Percentiles rank a stretch among this genome's conserved stretches.
These are phyloP conservation scores for Lerema accius DNA, from an alignment of 1,140 invertebrate genomes.

Conservation along the genomic window DNA sequence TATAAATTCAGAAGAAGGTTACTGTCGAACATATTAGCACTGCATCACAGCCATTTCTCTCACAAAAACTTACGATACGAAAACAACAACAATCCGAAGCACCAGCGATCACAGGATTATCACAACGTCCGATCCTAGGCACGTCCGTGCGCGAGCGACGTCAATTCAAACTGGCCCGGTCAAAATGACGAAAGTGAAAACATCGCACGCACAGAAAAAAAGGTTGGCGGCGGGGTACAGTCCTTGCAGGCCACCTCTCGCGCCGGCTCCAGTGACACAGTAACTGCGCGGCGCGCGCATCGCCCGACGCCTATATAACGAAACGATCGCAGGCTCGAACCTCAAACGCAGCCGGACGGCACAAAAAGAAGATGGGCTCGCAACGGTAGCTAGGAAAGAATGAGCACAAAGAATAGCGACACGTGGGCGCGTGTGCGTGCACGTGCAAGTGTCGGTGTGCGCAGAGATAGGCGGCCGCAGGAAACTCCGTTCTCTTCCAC, in stretches of 20 bases:
- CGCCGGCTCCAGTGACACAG: slow-evolving; percentile 79
- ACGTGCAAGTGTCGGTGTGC: slow-evolving; percentile 70
- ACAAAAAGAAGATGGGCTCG: slow-evolving; percentile 76
- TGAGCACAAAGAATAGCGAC: slow-evolving; percentile 74
- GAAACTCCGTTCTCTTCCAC: slow-evolving; percentile 84
- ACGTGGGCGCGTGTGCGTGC: slow-evolving; percentile 76
- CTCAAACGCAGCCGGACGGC: slow-evolving; percentile 71
- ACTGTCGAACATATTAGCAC: slow-evolving; percentile 81
- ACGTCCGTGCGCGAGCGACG: slow-evolving; percentile 81
- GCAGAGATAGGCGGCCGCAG: slow-evolving; percentile 80
- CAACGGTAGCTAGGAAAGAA: slow-evolving; percentile 75
- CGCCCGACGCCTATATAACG: slow-evolving; percentile 79
- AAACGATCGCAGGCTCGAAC: slow-evolving; percentile 65
- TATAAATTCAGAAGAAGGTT: slow-evolving; percentile 79
- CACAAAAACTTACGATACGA: slow-evolving; percentile 60
- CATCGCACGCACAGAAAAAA: slow-evolving; percentile 82
- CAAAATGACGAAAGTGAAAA: slow-evolving; percentile 83
- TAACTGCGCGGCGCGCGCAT: slow-evolving; percentile 76
- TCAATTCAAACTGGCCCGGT: slow-evolving; percentile 80
- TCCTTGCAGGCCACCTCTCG: slow-evolving; percentile 80
- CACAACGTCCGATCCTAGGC: slow-evolving; percentile 74
- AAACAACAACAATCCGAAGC: slow-evolving; percentile 75
- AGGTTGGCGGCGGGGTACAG: slow-evolving; percentile 75
- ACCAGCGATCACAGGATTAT: slow-evolving; percentile 78
- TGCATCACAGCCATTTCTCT: slow-evolving; percentile 78